These are phyloP conservation scores for Lordiphosa clarofinis DNA, from an alignment of 1,140 invertebrate genomes.

Conservation along the genomic window DNA sequence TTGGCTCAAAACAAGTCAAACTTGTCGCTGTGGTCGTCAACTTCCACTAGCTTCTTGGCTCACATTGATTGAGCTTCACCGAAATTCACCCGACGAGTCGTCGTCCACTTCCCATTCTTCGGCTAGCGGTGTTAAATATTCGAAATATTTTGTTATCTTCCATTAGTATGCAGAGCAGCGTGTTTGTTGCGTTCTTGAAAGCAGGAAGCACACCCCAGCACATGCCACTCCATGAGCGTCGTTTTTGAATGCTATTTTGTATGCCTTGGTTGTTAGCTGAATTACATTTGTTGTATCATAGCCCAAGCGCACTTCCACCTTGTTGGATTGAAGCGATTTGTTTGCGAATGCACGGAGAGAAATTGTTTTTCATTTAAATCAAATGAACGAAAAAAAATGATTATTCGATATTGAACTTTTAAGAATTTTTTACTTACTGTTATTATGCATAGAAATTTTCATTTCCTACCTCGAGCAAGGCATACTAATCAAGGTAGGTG, in stretches of 20 bases:
- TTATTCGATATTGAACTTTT: too few species aligned
- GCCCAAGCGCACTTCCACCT: not conserved
- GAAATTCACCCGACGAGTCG: conserved; percentile 14
- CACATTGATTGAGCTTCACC: conserved; percentile 28
- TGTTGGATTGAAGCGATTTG: not conserved
- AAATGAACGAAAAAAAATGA: too few species aligned
- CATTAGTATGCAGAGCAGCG: conserved; percentile 66
- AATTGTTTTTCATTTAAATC: conserved; percentile 5
- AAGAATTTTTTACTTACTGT: too few species aligned
- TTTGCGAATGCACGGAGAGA: too few species aligned
- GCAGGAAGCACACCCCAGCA: conserved; percentile 56
- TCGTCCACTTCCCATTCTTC: conserved; percentile 19
- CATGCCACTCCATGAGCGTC: conserved; percentile 44
- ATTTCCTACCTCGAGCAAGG: too few species aligned
- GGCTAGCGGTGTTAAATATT: conserved; percentile 59
- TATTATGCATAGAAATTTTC: too few species aligned
- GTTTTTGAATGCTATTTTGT: conserved; percentile 42
- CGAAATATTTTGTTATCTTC: conserved; percentile 42
- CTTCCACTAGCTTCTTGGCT: conserved; percentile 2
- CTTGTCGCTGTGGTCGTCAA: conserved; percentile 25
- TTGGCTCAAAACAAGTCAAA: conserved; percentile 59
- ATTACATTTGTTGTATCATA: conserved; percentile 55
- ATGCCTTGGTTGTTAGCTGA: conserved; percentile 41
- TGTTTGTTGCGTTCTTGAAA: conserved; percentile 21
- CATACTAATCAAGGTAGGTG: too few species aligned